Base-by-base conservation (phyloP, 2,113 vertebrate genomes). In the Ictalurus furcatus region DNA sequence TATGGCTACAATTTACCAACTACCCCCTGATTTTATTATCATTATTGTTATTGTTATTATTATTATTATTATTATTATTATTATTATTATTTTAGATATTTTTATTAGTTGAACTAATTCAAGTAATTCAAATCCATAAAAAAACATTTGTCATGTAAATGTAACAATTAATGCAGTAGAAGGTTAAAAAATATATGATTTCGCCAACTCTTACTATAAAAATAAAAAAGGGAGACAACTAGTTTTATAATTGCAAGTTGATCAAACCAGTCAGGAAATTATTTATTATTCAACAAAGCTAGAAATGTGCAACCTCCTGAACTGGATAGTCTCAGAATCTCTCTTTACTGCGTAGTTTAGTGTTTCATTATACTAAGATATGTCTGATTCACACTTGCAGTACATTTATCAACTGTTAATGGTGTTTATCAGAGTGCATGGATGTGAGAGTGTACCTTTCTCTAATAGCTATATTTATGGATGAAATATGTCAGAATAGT, bases 241-340 rank as follows among this genome's bases (percentile, higher is more conserved):
- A 14, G 14, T 59, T 86, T 61, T 30, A 52, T 48, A 11, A 80
- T 21, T 80, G n/a, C 40, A 74, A 87, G 19, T 65, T 80, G 8
- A 85, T 73, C 12, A 58, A 73, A 80, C 5, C 44, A 40, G 6
- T 48, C 48, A 44, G 2, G 4, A 44, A 40, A 86, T 59, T 28
- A 76, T 59, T 48, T 48, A 48, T 86, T 48, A 85, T 85, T 23
- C 19, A 58, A 74, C 67, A 81, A 58, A 34, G n/a, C 7, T 85
- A 34, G 9, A 69, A 85, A 71, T 52, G n/a, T 85, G 16, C 28
- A 54, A 3, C 9, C 19, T 6, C 48, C 28, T 54, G 14, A 30
- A 13, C 28, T 56, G 79, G n/a, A 58, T 19, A 21, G 17, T 71
- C 48, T n/a, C 30, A 8, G 9, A 69, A 61, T n/a, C 12, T 25